Base-by-base conservation (phyloP, 2,797 vertebrate genomes). In the Cetoscarus ocellatus region DNA sequence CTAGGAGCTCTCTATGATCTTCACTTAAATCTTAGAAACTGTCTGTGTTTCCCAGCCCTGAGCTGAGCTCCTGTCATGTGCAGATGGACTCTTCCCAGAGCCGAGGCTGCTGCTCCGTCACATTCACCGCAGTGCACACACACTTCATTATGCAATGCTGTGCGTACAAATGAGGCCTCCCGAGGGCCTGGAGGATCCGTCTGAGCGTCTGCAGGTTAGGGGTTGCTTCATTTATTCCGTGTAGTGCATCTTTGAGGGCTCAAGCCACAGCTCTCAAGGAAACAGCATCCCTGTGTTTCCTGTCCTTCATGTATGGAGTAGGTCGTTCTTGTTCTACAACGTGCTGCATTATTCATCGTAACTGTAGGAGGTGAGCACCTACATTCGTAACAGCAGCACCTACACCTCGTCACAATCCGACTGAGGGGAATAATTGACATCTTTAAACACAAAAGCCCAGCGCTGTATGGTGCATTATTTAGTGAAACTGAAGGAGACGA, bases 31-130 rank as follows among this genome's bases (percentile, higher is more conserved):
- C 7, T 39, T 39, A 39, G 6, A 39, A 39, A 39, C 3, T 10
- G 7, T 5, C 5, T 39, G 9, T 39, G 7, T 39, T 39, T 39
- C 38, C 38, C 38, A 39, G 38, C 38, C 38, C 38, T 39, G 27
- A 27, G 66, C 67, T 49, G 68, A 82, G 73, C 82, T 68, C 48
- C 84, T 66, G 82, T 87, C 87, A 75, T 74, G 75, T 79, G 76
- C 88, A 89, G 79, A 85, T 79, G 84, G 85, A 84, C 72, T 80
- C 71, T 87, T 89, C 86, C 76, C 85, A 87, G 79, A 81, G 75
- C 49, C 0, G 17, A 65, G 34, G 76, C 77, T 79, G 78, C 79
- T 66, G 75, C 74, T 77, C 65, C 19, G 59, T 70, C 77, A 82
- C 18, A 73, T 66, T 72, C 44, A 43, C 82, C 42, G 62, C 78